Evolutionary conservation across 1,140 invertebrate species (phyloP), one percentile per base, ranked within the genome.

Genomic region (Ptiloglossa arizonensis): DNA sequence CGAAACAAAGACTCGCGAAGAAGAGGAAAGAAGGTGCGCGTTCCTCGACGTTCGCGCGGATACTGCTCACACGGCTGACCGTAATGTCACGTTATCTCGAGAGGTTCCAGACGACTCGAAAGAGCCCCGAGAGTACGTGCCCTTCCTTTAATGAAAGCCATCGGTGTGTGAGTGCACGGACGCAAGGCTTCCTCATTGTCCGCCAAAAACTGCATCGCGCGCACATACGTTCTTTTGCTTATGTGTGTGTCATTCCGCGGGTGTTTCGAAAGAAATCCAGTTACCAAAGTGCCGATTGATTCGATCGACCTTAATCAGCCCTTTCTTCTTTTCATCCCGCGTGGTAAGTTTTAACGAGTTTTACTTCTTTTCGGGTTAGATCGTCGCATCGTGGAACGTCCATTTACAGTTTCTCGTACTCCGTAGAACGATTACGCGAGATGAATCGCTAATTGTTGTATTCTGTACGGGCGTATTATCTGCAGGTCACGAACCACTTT

Each of bases 71-170:
- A 57, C 46, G 56, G 71, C 74, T 78, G 72, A 66, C 79, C 75
- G 79, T 88, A 84, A 88, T 84, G 83, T 85, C 77, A 85, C 85
- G 76, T 87, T 87, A 87, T 84, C 85, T 83, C 66, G 56, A 44
- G 77, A 54, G 79, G 81, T 80, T 80, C 76, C 62, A 81, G 71
- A 63, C 69, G 52, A 67, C 50, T 32, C 54, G 85, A 83, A 79
- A 72, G 63, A 85, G 66, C 77, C 27, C 74, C 79, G 77, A 67
- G 86, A 88, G 86, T 83, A 83, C 83, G 81, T 86, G 82, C 81
- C 79, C 79, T 75, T 66, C 48, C 66, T 77, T 69, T 66, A 77
- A 81, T 38, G 67, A 66, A 62, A 63, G 59, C 41, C 41, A 8
- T 69, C 27, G 2, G 22, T 64, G 66, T 63, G 41, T 41, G 64